A percentile compares a stretch with the other conserved stretches of the same genome.
Conservation (phyloP, 1,140 invertebrate genomes). For the Ladona fulva region DNA sequence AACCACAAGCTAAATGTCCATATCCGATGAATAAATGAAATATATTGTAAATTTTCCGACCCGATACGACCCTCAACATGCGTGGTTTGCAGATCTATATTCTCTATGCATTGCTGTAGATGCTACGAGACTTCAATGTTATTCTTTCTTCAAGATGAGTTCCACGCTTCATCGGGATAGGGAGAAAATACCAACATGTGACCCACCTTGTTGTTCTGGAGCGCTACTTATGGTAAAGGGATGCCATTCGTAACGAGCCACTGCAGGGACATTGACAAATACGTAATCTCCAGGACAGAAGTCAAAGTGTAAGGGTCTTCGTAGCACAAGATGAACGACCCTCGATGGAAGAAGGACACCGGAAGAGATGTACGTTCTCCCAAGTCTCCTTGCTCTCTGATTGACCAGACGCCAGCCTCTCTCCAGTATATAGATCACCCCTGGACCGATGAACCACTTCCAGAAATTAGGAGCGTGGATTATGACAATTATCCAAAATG, state of each 20-base stretch:
- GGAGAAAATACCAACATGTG: too few species aligned
- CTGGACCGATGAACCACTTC: constrained; percentile 89
- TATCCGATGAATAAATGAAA: too few species aligned
- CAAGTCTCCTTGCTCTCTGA: constrained; percentile 52
- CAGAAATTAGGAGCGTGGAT: constrained; percentile 89
- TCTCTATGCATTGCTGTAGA: too few species aligned
- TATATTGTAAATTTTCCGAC: too few species aligned
- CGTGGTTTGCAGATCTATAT: too few species aligned
- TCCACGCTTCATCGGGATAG: too few species aligned
- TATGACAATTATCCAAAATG: constrained; percentile 78
- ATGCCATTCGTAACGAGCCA: constrained; percentile 94
- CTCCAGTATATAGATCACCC: constrained; percentile 70
- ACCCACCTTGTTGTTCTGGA: constrained; percentile 79
- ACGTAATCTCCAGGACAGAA: constrained; percentile 92
- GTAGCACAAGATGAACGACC: constrained; percentile 80
- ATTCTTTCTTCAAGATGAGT: too few species aligned
- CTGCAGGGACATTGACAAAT: constrained; percentile 85
- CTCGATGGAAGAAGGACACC: constrained; percentile 75
- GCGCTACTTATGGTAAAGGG: constrained; percentile 94
- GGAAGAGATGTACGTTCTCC: constrained; percentile 76
- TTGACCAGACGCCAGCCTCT: constrained; percentile 53
- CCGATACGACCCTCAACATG: too few species aligned
- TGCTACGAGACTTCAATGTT: too few species aligned
- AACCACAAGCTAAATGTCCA: too few species aligned
- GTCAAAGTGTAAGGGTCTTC: constrained; percentile 72